Base-by-base conservation (phyloP, 1,140 invertebrate species). In the Leguminivora glycinivorella region DNA sequence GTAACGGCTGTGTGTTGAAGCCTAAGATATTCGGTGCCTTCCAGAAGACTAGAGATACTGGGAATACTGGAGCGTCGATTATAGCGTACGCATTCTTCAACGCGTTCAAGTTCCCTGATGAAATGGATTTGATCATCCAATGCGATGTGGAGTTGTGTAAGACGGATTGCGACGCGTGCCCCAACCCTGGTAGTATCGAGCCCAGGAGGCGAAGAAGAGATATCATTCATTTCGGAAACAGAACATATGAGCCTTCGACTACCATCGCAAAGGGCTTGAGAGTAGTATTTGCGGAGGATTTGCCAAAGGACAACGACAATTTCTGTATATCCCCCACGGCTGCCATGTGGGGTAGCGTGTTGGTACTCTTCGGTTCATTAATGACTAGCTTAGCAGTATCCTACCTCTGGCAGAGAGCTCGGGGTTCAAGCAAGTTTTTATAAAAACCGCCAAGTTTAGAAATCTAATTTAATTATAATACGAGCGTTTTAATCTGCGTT, bases 41-140 rank as follows among this genome's bases (percentile, higher is more conserved):
- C 94, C 95, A 96, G 79, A 96, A 96, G 76, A 96, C 95, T 1
- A 93, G 93, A 70, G 94, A 96, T 12, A 96, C 96, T 10, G 94
- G 95, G 47, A 94, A 94, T 60, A 94, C 93, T 0, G 95, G 95
- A n/a, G 95, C 95, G 4, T 95, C 95, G 0, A 93, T 97, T 6
- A 95, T 97, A 31, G 95, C 96, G 0, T 97, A 95, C 76, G 95
- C 96, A 0, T 96, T 94, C 88, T 95, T 98, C 86, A 95, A 96
- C 84, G 96, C 96, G 0, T 97, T 98, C 86, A 97, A 97, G 88
- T 98, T 98, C 89, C 96, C 96, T 0, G 96, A 98, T 81, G 94
- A 95, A 25, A 96, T 97, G 95, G 96, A 98, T 78, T 90, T 98
- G 10, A 95, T 95, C 72, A 94, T 98, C 40, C 96, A 97, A 79